Evolutionary conservation across 2,113 vertebrate species (phyloP), one percentile per base, ranked within the genome.

Genomic region (Sisor rabdophorus): DNA sequence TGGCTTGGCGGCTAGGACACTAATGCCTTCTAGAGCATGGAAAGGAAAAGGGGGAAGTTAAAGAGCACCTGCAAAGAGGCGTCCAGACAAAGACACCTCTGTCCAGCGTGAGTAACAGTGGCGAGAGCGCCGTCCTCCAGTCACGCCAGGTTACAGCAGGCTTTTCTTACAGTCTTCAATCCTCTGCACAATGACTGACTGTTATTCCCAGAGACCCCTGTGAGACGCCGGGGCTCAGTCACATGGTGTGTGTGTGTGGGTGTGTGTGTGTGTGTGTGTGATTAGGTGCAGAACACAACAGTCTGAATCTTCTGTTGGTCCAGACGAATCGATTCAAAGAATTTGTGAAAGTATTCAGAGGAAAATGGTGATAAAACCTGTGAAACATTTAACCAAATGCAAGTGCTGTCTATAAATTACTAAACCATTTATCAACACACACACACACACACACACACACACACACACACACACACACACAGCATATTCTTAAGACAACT

Each of bases 81-180:
- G 80, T 84, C 75, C 77, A 78, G 79, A 91, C 90, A 92, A 92
- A 90, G 90, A 84, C 85, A 87, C 82, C 81, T 89, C 89, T 92
- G 89, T 92, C 88, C 83, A 75, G 24, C 80, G 64, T 71, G 70
- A 80, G 88, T 86, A 90, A 87, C 86, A 84, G 77, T 70, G 81
- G 78, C 85, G 74, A 61, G 79, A 82, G 85, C 86, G 82, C 86
- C 86, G 84, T 80, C 71, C 85, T 87, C 88, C 85, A 52, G 22
- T 26, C 56, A 30, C 40, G 71, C 50, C 54, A 68, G 74, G 32
- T 67, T 50, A 64, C 24, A 68, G 59, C 53, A 36, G 56, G 73
- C 60, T 55, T 48, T 65, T 65, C 53, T 50, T 52, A 28, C 53
- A 22, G 44, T 12, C 70, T 19, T 52, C 20, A 72, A 44, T 64